Conservation (phyloP, 2,797 vertebrate species). For the Danio aesculapii region DNA sequence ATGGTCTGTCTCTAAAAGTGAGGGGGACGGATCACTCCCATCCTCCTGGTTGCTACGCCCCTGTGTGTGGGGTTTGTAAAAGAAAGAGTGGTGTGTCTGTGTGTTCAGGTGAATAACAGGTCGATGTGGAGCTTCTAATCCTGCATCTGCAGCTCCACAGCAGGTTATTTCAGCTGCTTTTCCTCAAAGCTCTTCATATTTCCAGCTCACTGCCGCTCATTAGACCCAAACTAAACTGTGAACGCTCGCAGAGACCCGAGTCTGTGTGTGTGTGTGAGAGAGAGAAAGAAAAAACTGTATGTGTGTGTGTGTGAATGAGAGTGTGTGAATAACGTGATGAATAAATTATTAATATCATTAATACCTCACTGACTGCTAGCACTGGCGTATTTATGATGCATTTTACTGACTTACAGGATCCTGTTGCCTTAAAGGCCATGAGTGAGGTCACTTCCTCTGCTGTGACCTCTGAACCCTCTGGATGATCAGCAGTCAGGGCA, state of each 20-base stretch:
- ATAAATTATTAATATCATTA: too few relatives aligned
- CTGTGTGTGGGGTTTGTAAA: too few relatives aligned
- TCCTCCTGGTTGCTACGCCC: too few relatives aligned
- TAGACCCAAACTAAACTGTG: slow-evolving; percentile 81
- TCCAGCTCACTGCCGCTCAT: slow-evolving; percentile 82
- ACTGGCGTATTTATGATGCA: too few relatives aligned
- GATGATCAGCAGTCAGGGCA: background rate
- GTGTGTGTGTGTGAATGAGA: background rate
- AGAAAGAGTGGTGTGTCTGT: background rate
- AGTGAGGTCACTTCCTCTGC: background rate
- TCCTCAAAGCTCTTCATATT: slow-evolving; percentile 80
- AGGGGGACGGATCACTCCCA: too few relatives aligned
- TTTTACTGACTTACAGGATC: too few relatives aligned
- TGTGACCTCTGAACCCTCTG: slow-evolving; percentile 25
- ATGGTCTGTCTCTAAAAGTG: too few relatives aligned
- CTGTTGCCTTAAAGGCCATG: too few relatives aligned
- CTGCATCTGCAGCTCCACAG: slow-evolving; percentile 64
- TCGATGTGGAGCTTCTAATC: background rate
- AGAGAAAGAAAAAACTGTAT: too few relatives aligned
- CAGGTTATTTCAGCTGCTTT: slow-evolving; percentile 67
- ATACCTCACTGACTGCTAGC: too few relatives aligned
- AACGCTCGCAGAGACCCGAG: slow-evolving; percentile 66
- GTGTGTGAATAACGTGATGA: too few relatives aligned
- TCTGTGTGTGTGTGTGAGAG: slow-evolving; percentile 8
- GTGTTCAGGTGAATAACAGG: background rate